A percentile compares a stretch with the other conserved stretches of the same genome.
These are phyloP conservation scores for Odobenus rosmarus DNA, from an alignment of 2,113 vertebrate species.

Conservation along the genomic window DNA sequence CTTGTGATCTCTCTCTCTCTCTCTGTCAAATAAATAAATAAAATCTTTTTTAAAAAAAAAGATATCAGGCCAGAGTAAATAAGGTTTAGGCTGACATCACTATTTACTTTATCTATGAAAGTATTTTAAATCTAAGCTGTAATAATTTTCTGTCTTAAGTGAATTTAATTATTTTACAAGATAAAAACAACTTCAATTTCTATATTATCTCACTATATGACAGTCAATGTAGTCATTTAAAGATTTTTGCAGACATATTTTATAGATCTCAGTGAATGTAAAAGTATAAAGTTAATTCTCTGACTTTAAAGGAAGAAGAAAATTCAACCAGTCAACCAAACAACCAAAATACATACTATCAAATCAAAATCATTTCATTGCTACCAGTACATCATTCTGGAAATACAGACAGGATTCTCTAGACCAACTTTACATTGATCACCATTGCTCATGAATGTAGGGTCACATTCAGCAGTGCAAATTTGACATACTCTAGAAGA, in stretches of 20 bases:
- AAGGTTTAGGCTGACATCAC: conserved; percentile 84
- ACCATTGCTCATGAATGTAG: not conserved
- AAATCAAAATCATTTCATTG: not conserved
- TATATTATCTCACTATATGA: not conserved
- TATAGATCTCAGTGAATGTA: not conserved
- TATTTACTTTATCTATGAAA: conserved; percentile 83
- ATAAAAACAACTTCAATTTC: not conserved
- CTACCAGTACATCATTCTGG: not conserved
- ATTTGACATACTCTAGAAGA: not conserved
- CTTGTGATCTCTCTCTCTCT: no score
- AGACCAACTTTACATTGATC: not conserved
- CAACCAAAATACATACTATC: not conserved
- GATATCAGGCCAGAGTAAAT: conserved; percentile 77
- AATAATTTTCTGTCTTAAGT: not conserved
- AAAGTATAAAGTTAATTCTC: not conserved
- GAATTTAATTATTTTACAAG: not conserved
- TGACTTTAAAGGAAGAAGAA: not conserved
- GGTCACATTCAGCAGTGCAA: not conserved
- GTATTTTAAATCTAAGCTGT: not conserved
- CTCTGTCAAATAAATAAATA: no score
- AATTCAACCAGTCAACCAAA: conserved; percentile 72
- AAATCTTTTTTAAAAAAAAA: not conserved
- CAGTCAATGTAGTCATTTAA: not conserved
- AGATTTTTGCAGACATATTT: not conserved
- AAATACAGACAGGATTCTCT: not conserved